Evolutionary conservation across 2,888 invertebrate species (phyloP), one percentile per base, ranked within the genome.

Genomic region (Cheilosia vulpina): DNA sequence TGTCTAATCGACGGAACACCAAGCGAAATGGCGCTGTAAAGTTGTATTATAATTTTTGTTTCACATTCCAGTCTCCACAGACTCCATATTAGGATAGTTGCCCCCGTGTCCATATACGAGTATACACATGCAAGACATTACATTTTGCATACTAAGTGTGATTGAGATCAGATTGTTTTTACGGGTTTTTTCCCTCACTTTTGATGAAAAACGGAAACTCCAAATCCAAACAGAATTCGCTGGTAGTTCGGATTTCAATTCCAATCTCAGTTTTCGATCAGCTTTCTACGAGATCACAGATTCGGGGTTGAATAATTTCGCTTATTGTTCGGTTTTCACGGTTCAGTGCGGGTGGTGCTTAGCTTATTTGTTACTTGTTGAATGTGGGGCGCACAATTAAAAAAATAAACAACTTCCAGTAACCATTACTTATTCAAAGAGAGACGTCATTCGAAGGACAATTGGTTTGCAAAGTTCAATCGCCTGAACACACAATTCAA

Each of bases 41-140:
- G 41, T 68, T 69, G 62, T 53, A 41, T 58, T 52, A 24, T 50
- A 31, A n/a, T 63, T 57, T 57, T 2, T 45, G 4, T 34, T 66
- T 2, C n/a, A 11, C 77, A 68, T 68, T 68, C 80, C 75, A 75
- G 69, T 65, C 68, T 15, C 72, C 55, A 52, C 58, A 9, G 31
- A 31, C 38, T 38, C 85, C 85, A 81, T 85, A 85, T 85, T 62
- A 58, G 85, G 85, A 77, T 72, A 81, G 76, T 72, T 85, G 85
- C 53, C 71, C 53, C 53, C 60, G 62, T 66, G 53, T 58, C 11
- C 19, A 50, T 66, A 60, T 60, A 53, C 17, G 31, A 45, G 63
- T 60, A 50, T 27, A 50, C 45, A 27, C 21, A 45, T 76, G 65
- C 63, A 27, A 24, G 79, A 57, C 24, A 19, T 52, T 72, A 34